Base-by-base conservation (phyloP, 2,888 invertebrate genomes). In the Mystacides longicornis region DNA sequence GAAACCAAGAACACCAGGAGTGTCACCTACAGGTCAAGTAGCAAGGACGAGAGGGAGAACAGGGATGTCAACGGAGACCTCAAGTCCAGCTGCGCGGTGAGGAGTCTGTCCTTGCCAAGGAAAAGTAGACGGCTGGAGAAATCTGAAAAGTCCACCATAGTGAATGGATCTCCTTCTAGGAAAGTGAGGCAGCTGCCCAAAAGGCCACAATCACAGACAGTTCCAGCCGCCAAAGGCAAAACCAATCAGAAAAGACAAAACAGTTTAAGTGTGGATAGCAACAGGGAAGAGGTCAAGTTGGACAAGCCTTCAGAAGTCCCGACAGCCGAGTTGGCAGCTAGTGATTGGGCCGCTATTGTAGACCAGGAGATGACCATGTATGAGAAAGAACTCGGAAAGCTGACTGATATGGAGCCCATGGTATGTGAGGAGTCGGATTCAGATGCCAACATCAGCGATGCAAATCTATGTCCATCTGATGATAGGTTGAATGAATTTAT, bases 301-400 rank as follows among this genome's bases (percentile, higher is more conserved):
- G 57, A 66, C 18, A 75, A 74, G 56, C 66, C 65, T 46, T 65
- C 68, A 0, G 52, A 67, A 11, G 69, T 72, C 0, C 71, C 68
- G 1, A 69, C 68, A 48, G 67, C 70, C 11, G 62, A 63, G 33
- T 42, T 60, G 18, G 53, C 54, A 3, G 64, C 67, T 1, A 68
- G 52, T 33, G 72, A 71, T 64, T 66, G 64, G 55, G 49, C 65
- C 16, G 53, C 54, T 7, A 51, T 60, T 18, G 74, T 71, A 16
- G 76, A 76, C 33, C 73, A 71, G 54, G 77, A 77, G 58, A 67
- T 77, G 0, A 77, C 76, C 0, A 76, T 77, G 77, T 77, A 77
- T 2, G 77, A 77, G 61, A 68, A 69, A 0, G 75, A 75, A 52
- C 69, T 72, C 31, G 57, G 56, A 9, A 56, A 60, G 23, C 51